Base-by-base conservation (phyloP, 2,113 vertebrate genomes). In the Hucho hucho region DNA sequence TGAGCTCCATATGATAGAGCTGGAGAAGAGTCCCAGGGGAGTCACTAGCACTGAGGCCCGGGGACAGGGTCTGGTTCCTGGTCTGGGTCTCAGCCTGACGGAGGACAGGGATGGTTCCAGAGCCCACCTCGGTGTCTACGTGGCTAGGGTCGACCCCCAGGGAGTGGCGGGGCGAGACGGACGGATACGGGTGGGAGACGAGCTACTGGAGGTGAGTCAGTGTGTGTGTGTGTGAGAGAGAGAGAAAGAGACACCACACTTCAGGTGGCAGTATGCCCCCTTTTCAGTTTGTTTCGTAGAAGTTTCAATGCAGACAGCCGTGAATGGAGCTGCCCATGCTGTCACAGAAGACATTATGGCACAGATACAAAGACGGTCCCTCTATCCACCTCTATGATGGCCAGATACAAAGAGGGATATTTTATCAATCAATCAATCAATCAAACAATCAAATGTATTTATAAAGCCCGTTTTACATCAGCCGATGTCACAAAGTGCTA, bases 91-190 rank as follows among this genome's bases (percentile, higher is more conserved):
- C 79, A 94, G 94, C 83, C 95, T 99, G 75, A 91, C 93, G 74
- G 95, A 95, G 53, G 96, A 95, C 91, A 95, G 93, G 89, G 95
- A 97, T 67, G 91, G 92, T 81, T 94, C 94, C 53, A 93, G 94
- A 79, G 96, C 95, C 70, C 93, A 94, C 72, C 96, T 97, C 94
- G 95, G 94, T 76, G 96, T 98, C 84, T 96, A 95, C 63, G 89
- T 99, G 81, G 96, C 95, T 37, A 93, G 93, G 61, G 92, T 99
- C 81, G 95, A 97, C 86, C 94, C 96, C 83, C 91, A 87, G 72
- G 97, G 98, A 86, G 95, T 96, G n/a, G 95, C 95, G 67, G 96
- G 93, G 16, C 91, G 92, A 84, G 97, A 98, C 67, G 95, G 96
- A 61, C 94, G 95, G 71, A 92, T 98, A 70, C 92, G 92, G 69